Evolutionary conservation across 2,113 vertebrate genomes (phyloP), one percentile per base, ranked within the genome.

Genomic region (Leucosticte australis): DNA sequence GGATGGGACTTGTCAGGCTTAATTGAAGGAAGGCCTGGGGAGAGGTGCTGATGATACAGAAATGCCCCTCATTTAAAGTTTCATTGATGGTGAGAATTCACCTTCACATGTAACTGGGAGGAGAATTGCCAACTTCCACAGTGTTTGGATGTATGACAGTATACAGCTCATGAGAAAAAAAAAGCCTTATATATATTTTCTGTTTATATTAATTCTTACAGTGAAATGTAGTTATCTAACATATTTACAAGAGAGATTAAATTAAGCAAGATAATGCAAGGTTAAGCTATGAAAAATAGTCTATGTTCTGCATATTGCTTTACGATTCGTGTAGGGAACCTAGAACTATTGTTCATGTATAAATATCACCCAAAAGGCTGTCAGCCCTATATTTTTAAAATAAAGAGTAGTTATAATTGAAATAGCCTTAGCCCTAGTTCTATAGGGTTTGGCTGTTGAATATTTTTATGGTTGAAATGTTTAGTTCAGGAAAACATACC

Each of bases 361-460:
- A 98, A 98, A 98, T 97, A 98, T 96, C 94, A 96, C 95, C 96
- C 95, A 97, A 97, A 98, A 98, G 98, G 98, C 98, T 98, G 96
- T 98, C 96, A 97, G 97, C 98, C 98, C 97, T 98, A 97, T 98
- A 98, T 98, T 98, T 98, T 98, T 98, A 97, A 98, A 98, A 98
- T 96, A 97, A 97, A 98, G 90, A 98, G 96, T 98, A 98, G 98
- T 91, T 98, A 97, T 98, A 98, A 98, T 97, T 97, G 96, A 98
- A 97, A 97, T 97, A 98, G 98, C 94, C 95, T 83, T 93, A 90
- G 97, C 98, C 97, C 98, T 98, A 98, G 98, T 98, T 98, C 97
- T 98, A 98, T 98, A 98, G 98, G 98, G 98, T 97, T 81, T 94
- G 98, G 97, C 97, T 98, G 96, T 97, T 97, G 90, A 97, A 97